Conservation (phyloP, 2,797 vertebrate species). For the Ciconia nigra region DNA sequence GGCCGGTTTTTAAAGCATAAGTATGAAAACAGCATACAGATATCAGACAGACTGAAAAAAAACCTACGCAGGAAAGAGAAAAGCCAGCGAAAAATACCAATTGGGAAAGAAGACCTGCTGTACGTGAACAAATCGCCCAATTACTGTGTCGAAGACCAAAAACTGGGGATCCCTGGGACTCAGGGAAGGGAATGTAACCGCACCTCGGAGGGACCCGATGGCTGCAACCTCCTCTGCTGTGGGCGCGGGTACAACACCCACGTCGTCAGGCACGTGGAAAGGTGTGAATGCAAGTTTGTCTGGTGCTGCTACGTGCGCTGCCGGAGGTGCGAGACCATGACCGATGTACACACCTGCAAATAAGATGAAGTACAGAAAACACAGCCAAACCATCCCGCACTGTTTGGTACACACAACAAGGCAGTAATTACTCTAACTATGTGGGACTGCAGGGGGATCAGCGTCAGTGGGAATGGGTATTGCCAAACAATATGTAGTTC, state of each 20-base stretch:
- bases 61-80: slow-evolving; percentile 86
- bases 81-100: slow-evolving; percentile 74
- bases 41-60: slow-evolving; percentile 81
- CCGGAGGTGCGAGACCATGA: slow-evolving; percentile 93
- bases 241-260: slow-evolving; percentile 96
- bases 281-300: slow-evolving; percentile 95
- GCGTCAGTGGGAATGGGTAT: background rate
- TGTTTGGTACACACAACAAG: background rate
- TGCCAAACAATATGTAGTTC: background rate
- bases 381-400: accelerated
- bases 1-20: slow-evolving; percentile 90
- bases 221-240: slow-evolving; percentile 95
- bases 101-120: slow-evolving; percentile 84
- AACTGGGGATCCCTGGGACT: slow-evolving; percentile 86
- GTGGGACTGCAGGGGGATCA: background rate
- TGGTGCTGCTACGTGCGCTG: slow-evolving; percentile 98
- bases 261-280: slow-evolving; percentile 87
- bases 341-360: slow-evolving; percentile 95
- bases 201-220: slow-evolving; percentile 81
- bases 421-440: accelerated
- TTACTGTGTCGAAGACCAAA: slow-evolving; percentile 90
- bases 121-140: slow-evolving; percentile 93
- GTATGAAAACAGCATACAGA: slow-evolving; percentile 90
- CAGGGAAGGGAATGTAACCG: slow-evolving; percentile 91
- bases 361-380: slow-evolving; percentile 9